phyloP scores from a whole-genome alignment of 2,888 invertebrate species.

The Eueremaeus valkanovi region DNA sequence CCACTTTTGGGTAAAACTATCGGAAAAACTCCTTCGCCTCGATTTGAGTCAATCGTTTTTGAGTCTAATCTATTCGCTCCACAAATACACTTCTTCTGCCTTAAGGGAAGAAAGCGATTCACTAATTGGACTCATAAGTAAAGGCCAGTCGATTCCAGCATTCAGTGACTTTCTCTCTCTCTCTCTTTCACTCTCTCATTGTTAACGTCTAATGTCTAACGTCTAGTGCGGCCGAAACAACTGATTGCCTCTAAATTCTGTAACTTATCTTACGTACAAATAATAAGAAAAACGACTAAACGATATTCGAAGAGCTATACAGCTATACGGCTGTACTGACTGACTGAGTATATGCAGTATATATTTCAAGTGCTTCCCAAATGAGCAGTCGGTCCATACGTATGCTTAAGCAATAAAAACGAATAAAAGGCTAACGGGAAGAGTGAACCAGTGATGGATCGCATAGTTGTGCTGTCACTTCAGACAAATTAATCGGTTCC shows the following conservation, averaged over 20 bases:
- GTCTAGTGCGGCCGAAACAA: not conserved
- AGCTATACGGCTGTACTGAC: not conserved
- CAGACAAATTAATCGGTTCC: conserved; percentile 28
- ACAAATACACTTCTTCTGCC: not conserved
- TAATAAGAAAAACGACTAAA: not conserved
- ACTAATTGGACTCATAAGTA: conserved; percentile 25
- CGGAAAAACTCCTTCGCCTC: not conserved
- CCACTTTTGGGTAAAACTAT: not conserved
- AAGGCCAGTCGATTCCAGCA: not conserved
- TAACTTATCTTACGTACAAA: not conserved
- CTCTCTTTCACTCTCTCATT: not conserved
- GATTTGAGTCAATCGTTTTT: not conserved
- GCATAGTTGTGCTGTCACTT: conserved; percentile 29
- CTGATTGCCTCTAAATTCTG: not conserved
- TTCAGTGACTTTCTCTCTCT: too few relatives aligned
- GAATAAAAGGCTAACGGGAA: conserved; percentile 5
- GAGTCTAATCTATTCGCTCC: not conserved
- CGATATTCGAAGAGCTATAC: not conserved
- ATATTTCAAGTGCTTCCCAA: not conserved
- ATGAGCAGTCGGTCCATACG: not conserved
- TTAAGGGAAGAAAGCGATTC: conserved; percentile 3
- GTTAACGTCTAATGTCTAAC: not conserved
- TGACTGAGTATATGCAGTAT: not conserved
- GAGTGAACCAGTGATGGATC: conserved; percentile 30
- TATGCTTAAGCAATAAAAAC: conserved; percentile 4